Base-by-base conservation (phyloP, 2,113 vertebrate genomes). In the Hydrolagus affinis region DNA sequence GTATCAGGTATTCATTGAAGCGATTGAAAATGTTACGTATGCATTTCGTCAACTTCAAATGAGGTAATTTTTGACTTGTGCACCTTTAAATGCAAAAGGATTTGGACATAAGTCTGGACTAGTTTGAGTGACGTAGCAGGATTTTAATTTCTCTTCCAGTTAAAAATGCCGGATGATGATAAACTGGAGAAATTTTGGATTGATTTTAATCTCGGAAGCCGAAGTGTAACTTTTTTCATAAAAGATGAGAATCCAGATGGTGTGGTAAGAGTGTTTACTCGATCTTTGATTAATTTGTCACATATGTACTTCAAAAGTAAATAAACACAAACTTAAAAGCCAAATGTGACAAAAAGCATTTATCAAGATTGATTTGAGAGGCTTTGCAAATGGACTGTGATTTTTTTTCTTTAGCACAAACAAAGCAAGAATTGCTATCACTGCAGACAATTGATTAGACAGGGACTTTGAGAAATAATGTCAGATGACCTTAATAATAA, bases 131-230 rank as follows among this genome's bases (percentile, higher is more conserved):
- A 44, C 2, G 44, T 44, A 44, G 44, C 11, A 88, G 87, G 77
- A 14, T 1, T 62, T 70, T 69, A 28, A 56, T 85, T 60, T 85
- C 4, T 87, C 6, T 32, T 32, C 10, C 25, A 98, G 97, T 89
- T 97, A 86, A 94, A 91, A 87, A 94, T 93, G 85, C 97, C 97
- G 0, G 88, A 90, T 0, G 96, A 97, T 17, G 95, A 96, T 23
- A 95, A 95, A 44, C 88, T 97, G 86, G 93, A 97, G 9, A 85
- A 93, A 68, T 99, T 98, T 88, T 99, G 97, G 97, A 93, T 99
- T 0, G 97, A 99, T 86, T 99, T 99, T 86, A 99, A 98, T 0
- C 0, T 89, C 0, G 93, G 92, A 56, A 97, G 94, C 74, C 91
- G 90, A 80, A 94, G 94, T n/a, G 89, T 98, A 85, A 95, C 95